phyloP scores from a whole-genome alignment of 2,113 vertebrate species.

The Hypomesus transpacificus region DNA sequence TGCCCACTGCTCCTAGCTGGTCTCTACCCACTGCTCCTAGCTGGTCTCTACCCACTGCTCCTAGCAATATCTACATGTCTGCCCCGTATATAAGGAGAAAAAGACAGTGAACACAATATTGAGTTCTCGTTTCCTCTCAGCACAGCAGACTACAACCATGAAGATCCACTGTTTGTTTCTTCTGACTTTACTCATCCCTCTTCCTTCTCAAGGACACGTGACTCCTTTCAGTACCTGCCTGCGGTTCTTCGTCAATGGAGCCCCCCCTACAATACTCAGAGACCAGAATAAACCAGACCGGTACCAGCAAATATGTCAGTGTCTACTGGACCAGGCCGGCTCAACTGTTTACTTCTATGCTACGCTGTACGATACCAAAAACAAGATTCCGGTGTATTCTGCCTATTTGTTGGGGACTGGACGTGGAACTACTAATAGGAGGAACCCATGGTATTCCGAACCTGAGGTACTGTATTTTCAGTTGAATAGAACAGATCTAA shows the following conservation, averaged over 20 bases:
- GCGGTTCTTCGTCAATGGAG: slow-evolving; percentile 33
- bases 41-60: no score
- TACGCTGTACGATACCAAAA: slow-evolving; percentile 26
- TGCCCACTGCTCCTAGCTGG: no score
- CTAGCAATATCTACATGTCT: no score
- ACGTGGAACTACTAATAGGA: no score
- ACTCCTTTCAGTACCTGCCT: slow-evolving; percentile 8
- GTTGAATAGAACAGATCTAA: neutral
- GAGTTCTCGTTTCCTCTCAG: no score
- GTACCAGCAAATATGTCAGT: slow-evolving; percentile 37
- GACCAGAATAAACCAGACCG: no score
- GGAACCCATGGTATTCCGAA: slow-evolving; percentile 27
- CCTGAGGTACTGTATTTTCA: slow-evolving; percentile 28
- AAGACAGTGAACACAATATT: no score
- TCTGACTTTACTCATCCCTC: slow-evolving; percentile 13
- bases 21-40: no score
- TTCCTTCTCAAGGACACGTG: slow-evolving; percentile 20
- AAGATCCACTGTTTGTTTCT: neutral
- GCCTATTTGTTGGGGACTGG: slow-evolving; percentile 21
- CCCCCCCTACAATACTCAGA: slow-evolving; percentile 25
- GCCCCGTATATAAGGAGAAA: no score
- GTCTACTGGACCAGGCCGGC: slow-evolving; percentile 17
- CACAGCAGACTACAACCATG: neutral
- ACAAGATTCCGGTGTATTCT: slow-evolving; percentile 38
- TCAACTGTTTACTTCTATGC: slow-evolving; percentile 22